Percentiles rank a stretch among this genome's conserved stretches.
Conservation (phyloP, 2,113 vertebrate genomes). For the Oreochromis aureus region DNA sequence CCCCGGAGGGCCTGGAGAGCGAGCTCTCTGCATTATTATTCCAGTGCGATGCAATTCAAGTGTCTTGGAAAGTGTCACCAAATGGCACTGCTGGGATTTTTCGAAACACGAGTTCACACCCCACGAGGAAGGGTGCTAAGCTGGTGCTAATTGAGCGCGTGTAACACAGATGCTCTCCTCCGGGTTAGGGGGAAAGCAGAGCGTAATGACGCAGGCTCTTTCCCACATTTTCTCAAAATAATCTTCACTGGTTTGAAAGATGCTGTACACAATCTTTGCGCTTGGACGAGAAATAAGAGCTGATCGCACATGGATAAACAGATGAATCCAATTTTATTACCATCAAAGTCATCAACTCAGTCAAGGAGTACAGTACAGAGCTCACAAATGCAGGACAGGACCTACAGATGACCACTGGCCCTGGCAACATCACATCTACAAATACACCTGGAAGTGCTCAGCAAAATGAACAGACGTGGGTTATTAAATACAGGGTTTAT, state of each 20-base stretch:
- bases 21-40: conserved; percentile 14
- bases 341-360: conserved; percentile 67
- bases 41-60: background rate
- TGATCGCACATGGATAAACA: background rate
- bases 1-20: background rate
- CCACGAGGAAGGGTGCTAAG: conserved; percentile 32
- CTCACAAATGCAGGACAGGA: conserved; percentile 62
- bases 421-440: conserved; percentile 55
- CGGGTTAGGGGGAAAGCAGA: background rate
- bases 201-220: conserved; percentile 12
- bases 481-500: conserved; percentile 37
- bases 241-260: background rate
- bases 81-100: conserved; percentile 37
- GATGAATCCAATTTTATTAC: conserved; percentile 68
- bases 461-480: conserved; percentile 46
- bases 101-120: conserved; percentile 17
- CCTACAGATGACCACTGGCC: conserved; percentile 47
- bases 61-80: conserved; percentile 38
- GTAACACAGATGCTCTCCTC: conserved; percentile 51
- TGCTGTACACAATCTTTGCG: background rate
- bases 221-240: conserved; percentile 17
- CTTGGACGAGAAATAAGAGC: background rate
- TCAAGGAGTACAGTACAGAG: conserved; percentile 65
- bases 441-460: conserved; percentile 48
- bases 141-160: conserved; percentile 38